These are phyloP conservation scores for Alloplasta piceator DNA, from an alignment of 2,888 invertebrate species.

Conservation along the genomic window DNA sequence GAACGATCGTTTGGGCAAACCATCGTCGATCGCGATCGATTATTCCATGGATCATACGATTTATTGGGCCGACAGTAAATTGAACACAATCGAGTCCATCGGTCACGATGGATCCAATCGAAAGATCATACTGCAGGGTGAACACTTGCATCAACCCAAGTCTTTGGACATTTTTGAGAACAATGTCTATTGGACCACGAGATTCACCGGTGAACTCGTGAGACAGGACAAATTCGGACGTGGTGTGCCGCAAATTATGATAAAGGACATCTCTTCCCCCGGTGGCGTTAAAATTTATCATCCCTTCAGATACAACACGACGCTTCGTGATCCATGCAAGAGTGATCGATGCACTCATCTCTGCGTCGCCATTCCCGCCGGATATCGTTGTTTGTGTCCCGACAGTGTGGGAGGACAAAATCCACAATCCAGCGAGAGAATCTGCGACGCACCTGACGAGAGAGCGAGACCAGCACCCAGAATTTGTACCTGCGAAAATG, in stretches of 20 bases:
- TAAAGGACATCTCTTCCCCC: slow-evolving; percentile 93
- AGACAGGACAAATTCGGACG: slow-evolving; percentile 98
- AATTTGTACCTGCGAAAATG: slow-evolving; percentile 94
- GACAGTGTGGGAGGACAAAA: slow-evolving; percentile 85
- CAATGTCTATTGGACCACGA: slow-evolving; percentile 96
- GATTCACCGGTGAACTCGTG: slow-evolving; percentile 93
- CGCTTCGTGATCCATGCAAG: slow-evolving; percentile 88
- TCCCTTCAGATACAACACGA: slow-evolving; percentile 91
- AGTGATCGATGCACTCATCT: slow-evolving; percentile 94
- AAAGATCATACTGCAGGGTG: slow-evolving; percentile 90
- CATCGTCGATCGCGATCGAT: slow-evolving; percentile 95
- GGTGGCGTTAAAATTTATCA: slow-evolving; percentile 95
- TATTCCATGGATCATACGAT: slow-evolving; percentile 94
- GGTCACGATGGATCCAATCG: slow-evolving; percentile 92
- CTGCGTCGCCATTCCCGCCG: slow-evolving; percentile 95
- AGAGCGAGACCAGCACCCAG: slow-evolving; percentile 89
- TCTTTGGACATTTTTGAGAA: slow-evolving; percentile 97
- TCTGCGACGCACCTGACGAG: slow-evolving; percentile 94
- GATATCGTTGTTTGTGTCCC: slow-evolving; percentile 96
- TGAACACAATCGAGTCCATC: slow-evolving; percentile 95
- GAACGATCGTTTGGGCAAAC: slow-evolving; percentile 92
- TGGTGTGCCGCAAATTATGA: slow-evolving; percentile 93
- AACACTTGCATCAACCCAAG: slow-evolving; percentile 90
- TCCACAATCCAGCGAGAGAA: slow-evolving; percentile 84
- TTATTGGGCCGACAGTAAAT: slow-evolving; percentile 98